Evolutionary conservation across 2,797 vertebrate species (phyloP), one percentile per base, ranked within the genome.

Genomic region (Melanogrammus aeglefinus): DNA sequence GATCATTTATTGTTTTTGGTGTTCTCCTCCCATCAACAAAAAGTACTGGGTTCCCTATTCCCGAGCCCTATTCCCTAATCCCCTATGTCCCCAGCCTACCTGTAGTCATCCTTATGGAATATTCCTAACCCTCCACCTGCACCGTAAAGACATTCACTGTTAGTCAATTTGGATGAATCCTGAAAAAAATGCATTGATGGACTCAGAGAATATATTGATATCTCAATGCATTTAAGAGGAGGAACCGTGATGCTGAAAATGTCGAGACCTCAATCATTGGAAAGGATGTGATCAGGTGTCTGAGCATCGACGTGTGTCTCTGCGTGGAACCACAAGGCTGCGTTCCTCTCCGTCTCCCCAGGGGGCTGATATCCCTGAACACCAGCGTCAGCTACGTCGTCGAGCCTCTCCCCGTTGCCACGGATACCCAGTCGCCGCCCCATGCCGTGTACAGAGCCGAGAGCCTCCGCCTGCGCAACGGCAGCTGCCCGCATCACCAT

Each of bases 351-450:
- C 88, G 81, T 93, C 90, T 94, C 7, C 6, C 47, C 86, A 99
- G 98, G 91, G 98, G 97, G 80, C 92, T 99, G 78, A 96, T 99
- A 77, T 69, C 91, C 8, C 27, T 99, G 84, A 97, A 92, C 92
- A 85, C 89, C 70, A 98, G 96, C 79, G 81, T 95, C 87, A 98
- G 95, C 89, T 99, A 97, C 80, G 76, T 99, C 90, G 93, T 99
- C 69, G 95, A 99, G 90, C 98, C 98, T 0, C 88, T 95, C 78
- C 89, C 93, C 0, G 41, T 88, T 76, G 85, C 88, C 81, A 78
- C 51, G 76, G 91, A 87, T 18, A 81, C 86, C n/a, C 84, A 81
- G 83, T 24, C 57, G 21, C n/a, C 57, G 57, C 91, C 89, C 73
- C 97, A 98, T 77, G 93, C 94, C 1, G 94, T 99, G 83, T 97